Conservation (phyloP, 2,797 vertebrate genomes). For the Manis javanica region DNA sequence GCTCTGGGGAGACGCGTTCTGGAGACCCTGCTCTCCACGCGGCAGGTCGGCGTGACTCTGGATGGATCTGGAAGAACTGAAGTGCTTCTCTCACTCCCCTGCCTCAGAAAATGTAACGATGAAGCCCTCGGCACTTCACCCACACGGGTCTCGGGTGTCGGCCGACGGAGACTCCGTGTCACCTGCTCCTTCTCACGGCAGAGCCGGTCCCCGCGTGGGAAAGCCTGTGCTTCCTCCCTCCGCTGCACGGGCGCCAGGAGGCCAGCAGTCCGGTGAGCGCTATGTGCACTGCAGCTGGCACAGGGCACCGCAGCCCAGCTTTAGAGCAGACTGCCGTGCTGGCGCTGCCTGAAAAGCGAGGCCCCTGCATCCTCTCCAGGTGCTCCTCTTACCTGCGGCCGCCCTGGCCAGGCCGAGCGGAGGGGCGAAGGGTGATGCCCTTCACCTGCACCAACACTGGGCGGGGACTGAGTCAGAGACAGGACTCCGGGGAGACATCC, state of each 20-base stretch:
- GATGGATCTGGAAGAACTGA: background rate
- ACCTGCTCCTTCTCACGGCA: background rate
- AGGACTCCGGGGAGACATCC: background rate
- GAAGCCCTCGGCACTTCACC: background rate
- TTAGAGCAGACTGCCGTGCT: fast-evolving
- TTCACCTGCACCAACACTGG: no score
- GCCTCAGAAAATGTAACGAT: background rate
- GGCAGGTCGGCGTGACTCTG: background rate
- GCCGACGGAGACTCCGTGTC: fast-evolving
- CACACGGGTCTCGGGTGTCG: background rate
- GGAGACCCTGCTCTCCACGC: background rate
- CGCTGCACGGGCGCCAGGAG: background rate
- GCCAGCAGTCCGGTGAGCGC: no score
- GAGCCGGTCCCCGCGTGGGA: fast-evolving
- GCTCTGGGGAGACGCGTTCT: background rate
- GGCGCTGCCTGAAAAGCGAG: background rate
- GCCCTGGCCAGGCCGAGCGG: background rate
- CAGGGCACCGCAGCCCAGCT: background rate
- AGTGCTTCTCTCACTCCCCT: background rate
- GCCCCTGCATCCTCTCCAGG: background rate
- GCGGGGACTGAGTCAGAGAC: background rate
- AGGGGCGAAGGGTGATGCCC: background rate
- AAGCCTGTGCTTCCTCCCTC: background rate
- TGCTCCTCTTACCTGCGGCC: background rate
- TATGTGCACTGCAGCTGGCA: fast-evolving